Conservation (phyloP, 2,888 invertebrate species). For the Standfussiana lucernea region DNA sequence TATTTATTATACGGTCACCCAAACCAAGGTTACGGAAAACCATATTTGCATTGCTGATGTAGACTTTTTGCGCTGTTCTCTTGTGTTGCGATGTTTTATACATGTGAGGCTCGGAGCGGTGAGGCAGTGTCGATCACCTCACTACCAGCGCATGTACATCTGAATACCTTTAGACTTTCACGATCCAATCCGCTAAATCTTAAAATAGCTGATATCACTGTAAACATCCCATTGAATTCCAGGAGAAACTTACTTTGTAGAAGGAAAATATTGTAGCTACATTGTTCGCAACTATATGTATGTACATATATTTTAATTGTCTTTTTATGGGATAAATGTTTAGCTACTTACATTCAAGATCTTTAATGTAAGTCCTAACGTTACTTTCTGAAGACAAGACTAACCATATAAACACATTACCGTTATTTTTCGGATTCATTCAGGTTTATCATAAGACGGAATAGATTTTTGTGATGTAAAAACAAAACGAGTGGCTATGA, state of each 20-base stretch:
- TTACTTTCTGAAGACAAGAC: not conserved
- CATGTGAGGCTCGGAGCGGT: constrained; percentile 81
- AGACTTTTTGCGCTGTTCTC: constrained; percentile 84
- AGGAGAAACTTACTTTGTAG: constrained; percentile 25
- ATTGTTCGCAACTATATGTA: not conserved
- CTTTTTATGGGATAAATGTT: constrained; percentile 1
- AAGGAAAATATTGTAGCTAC: constrained; percentile 34
- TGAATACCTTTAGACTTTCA: constrained; percentile 66
- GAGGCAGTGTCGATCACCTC: constrained; percentile 84
- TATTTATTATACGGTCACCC: constrained; percentile 79
- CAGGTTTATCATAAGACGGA: not conserved
- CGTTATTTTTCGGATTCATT: not conserved
- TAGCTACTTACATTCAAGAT: not conserved
- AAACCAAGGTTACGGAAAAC: constrained; percentile 86
- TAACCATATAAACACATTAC: not conserved
- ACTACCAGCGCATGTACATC: constrained; percentile 66
- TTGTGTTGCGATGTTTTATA: constrained; percentile 80
- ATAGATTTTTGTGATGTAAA: not conserved
- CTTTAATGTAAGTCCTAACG: not conserved
- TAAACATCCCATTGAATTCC: constrained; percentile 52
- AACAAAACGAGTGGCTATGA: not conserved
- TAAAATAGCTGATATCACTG: constrained; percentile 56
- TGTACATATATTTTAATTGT: not conserved
- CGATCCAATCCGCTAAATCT: constrained; percentile 55
- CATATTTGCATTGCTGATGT: constrained; percentile 85